Percentiles rank a stretch among this genome's conserved stretches.
Evolutionary conservation across 2,113 vertebrate species (phyloP).

Genomic region (Vulpes lagopus): DNA sequence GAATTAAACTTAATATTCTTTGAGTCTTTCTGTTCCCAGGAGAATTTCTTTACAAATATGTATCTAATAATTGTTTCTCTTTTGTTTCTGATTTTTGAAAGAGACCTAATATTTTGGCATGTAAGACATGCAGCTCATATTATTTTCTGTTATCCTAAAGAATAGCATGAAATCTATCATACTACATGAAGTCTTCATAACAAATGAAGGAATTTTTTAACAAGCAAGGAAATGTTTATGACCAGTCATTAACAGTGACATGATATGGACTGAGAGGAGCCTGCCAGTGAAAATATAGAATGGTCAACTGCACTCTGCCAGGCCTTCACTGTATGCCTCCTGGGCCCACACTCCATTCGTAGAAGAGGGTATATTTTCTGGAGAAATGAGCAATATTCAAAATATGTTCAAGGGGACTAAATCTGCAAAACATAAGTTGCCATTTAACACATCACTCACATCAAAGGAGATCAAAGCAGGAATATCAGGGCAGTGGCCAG

Average conservation of each 20-base stretch:
- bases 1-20: constrained; percentile 29
- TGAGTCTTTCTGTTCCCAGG: not conserved
- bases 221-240: not conserved
- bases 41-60: constrained; percentile 3
- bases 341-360: not conserved
- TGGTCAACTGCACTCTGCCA: not conserved
- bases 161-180: not conserved
- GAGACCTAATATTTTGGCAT: not conserved
- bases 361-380: constrained; percentile 22
- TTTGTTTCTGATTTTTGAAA: constrained; percentile 33
- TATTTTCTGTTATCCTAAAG: constrained; percentile 35
- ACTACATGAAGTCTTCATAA: not conserved
- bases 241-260: not conserved
- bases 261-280: not conserved
- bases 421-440: not conserved
- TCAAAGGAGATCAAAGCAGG: not conserved
- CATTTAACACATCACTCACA: not conserved
- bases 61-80: not conserved
- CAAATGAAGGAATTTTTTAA: not conserved
- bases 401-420: not conserved
- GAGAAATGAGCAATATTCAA: not conserved
- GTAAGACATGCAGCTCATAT: not conserved
- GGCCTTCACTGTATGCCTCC: not conserved
- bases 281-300: not conserved
- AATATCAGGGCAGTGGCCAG: not conserved